Evolutionary conservation across 2,888 invertebrate genomes (phyloP).

Genomic region (Unio pictorum): DNA sequence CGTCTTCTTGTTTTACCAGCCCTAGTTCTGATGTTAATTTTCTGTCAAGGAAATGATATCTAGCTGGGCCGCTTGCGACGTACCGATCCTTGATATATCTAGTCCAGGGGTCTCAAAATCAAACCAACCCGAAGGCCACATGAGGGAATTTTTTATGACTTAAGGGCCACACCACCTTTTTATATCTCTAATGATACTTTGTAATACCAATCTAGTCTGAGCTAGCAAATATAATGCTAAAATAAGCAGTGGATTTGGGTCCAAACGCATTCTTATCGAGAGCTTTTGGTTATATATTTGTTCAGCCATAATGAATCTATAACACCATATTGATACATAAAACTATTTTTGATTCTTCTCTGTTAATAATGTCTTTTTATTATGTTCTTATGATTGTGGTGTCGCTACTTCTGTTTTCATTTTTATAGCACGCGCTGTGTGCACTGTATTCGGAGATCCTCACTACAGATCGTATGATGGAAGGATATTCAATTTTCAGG

Average conservation of each 20-base stretch:
- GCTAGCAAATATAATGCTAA: too few species aligned
- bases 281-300: neutral
- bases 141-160: too few species aligned
- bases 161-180: too few species aligned
- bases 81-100: too few species aligned
- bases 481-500: slow-evolving; percentile 89
- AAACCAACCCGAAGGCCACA: too few species aligned
- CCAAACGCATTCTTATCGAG: neutral
- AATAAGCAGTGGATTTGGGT: neutral
- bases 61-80: too few species aligned
- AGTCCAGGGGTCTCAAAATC: too few species aligned
- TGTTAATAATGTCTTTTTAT: neutral
- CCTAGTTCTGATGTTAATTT: too few species aligned
- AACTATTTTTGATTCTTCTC: neutral
- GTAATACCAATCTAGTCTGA: too few species aligned
- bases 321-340: neutral
- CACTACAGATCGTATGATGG: slow-evolving; percentile 97
- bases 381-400: neutral
- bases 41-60: too few species aligned
- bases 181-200: too few species aligned
- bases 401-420: slow-evolving; percentile 1
- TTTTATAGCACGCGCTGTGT: slow-evolving; percentile 84
- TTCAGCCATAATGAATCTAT: neutral
- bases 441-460: slow-evolving; percentile 95
- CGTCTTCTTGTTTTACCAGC: too few species aligned